These are phyloP conservation scores for Miltochrista miniata DNA, from an alignment of 2,888 invertebrate species.

Conservation along the genomic window DNA sequence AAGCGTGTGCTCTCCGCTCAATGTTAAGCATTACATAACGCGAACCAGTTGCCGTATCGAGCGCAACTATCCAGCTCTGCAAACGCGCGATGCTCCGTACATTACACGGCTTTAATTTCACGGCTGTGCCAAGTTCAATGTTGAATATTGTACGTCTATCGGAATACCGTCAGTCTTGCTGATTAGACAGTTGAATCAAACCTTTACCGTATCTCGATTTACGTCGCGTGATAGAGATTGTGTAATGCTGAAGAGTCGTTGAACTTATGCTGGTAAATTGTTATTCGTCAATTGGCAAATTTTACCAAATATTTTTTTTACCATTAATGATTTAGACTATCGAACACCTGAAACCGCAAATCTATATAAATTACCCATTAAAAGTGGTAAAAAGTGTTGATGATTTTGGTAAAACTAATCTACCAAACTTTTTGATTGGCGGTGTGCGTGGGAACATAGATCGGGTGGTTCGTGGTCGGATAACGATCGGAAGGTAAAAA, in stretches of 20 bases:
- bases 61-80: conserved; percentile 35
- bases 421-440: conserved; percentile 65
- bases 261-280: conserved; percentile 37
- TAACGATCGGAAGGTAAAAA: conserved; percentile 80
- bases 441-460: conserved; percentile 73
- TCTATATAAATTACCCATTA: conserved; percentile 49
- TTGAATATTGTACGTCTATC: conserved; percentile 24
- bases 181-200: conserved; percentile 23
- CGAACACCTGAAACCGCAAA: conserved; percentile 45
- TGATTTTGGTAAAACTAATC: conserved; percentile 53
- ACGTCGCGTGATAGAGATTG: conserved; percentile 7
- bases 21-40: conserved; percentile 64
- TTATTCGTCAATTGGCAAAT: conserved; percentile 37
- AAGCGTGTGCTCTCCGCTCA: conserved; percentile 37
- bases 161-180: conserved; percentile 24
- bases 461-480: conserved; percentile 76
- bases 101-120: conserved; percentile 46
- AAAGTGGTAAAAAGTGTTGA: conserved; percentile 62
- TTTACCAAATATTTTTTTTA: conserved; percentile 15
- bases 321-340: conserved; percentile 33
- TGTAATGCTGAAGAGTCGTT: conserved; percentile 31
- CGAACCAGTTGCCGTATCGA: conserved; percentile 59
- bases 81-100: conserved; percentile 28
- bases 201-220: too few relatives aligned
- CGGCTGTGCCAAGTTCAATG: conserved; percentile 50